Percentiles rank a stretch among this genome's conserved stretches.
Evolutionary conservation across 2,888 invertebrate genomes (phyloP).

Genomic region (Mythimna lalbum): DNA sequence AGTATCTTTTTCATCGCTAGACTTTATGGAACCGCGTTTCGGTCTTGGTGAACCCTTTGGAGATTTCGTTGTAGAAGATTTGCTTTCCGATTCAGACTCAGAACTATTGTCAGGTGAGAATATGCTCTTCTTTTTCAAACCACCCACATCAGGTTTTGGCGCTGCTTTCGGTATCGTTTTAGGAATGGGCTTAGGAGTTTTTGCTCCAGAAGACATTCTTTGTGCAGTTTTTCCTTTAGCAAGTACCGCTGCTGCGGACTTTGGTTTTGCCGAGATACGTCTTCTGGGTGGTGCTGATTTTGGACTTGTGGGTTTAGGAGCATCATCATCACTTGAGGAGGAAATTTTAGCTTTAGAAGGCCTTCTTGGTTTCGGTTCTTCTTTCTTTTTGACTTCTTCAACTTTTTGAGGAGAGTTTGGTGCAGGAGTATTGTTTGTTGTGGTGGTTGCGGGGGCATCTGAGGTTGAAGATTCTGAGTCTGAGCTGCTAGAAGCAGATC

Average conservation of each 20-base stretch:
- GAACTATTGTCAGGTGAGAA: constrained; percentile 94
- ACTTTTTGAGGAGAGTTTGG: constrained; percentile 83
- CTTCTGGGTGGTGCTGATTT: constrained; percentile 83
- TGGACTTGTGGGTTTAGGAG: constrained; percentile 82
- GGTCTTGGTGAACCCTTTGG: constrained; percentile 78
- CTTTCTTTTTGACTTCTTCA: constrained; percentile 82
- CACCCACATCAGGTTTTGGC: constrained; percentile 72
- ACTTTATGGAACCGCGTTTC: constrained; percentile 81
- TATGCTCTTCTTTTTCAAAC: constrained; percentile 93
- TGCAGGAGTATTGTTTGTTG: constrained; percentile 67
- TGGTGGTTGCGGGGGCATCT: constrained; percentile 73
- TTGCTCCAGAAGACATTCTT: constrained; percentile 79
- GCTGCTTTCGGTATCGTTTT: constrained; percentile 84
- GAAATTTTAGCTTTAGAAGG: constrained; percentile 84
- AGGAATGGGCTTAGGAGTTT: constrained; percentile 82
- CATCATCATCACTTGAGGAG: constrained; percentile 92
- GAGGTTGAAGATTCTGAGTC: constrained; percentile 93
- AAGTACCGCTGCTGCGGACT: constrained; percentile 91
- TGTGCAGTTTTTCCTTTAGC: constrained; percentile 87
- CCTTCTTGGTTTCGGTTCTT: constrained; percentile 78
- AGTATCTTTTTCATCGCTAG: constrained; percentile 82
- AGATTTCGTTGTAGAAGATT: constrained; percentile 72
- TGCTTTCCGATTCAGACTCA: constrained; percentile 85
- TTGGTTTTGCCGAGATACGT: constrained; percentile 91
- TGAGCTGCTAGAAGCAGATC: constrained; percentile 92